Conservation (phyloP, 2,113 vertebrate genomes). For the Uria aalge region DNA sequence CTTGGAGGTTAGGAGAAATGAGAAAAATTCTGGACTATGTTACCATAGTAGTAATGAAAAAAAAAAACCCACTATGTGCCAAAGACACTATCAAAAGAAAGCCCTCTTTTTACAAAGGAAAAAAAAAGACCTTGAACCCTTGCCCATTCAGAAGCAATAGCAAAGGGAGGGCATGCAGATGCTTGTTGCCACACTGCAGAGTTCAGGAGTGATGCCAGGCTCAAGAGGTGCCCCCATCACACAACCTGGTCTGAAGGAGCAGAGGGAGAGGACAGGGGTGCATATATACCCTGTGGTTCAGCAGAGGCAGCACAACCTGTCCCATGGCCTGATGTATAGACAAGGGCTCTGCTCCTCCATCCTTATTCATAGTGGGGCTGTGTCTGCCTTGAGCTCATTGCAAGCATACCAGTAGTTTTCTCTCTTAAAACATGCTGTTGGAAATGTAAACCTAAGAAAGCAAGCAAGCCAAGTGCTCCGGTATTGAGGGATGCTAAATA, state of each 20-base stretch:
- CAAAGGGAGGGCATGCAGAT: not conserved
- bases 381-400: not conserved
- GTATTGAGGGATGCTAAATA: not conserved
- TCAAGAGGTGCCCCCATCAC: not conserved
- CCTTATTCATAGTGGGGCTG: accelerated
- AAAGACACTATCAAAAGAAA: not conserved
- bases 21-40: not conserved
- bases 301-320: not conserved
- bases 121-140: not conserved
- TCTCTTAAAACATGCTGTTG: not conserved
- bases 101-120: not conserved
- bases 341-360: not conserved
- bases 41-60: not conserved
- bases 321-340: not conserved
- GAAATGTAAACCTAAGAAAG: not conserved
- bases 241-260: not conserved
- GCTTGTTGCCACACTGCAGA: not conserved
- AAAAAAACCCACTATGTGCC: not conserved
- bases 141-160: not conserved
- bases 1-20: constrained; percentile 4
- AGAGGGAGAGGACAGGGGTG: not conserved
- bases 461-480: not conserved
- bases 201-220: not conserved
- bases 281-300: not conserved
- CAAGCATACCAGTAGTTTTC: not conserved